Percentiles rank a stretch among this genome's conserved stretches.
phyloP scores from a whole-genome alignment of 2,113 vertebrate genomes.

The Eidolon helvum region DNA sequence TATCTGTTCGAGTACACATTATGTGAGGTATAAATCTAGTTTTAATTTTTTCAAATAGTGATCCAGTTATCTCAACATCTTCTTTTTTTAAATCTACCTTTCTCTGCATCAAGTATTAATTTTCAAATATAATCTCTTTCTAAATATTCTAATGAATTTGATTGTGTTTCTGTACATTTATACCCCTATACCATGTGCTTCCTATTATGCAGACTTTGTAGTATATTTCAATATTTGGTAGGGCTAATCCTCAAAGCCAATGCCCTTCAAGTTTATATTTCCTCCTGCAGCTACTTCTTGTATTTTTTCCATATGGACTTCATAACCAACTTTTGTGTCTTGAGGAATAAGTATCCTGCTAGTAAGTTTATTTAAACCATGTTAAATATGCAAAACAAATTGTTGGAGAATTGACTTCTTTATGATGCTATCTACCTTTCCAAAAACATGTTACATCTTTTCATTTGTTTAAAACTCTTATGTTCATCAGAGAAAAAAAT shows the following conservation, averaged over 20 bases:
- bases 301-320: neutral
- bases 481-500: neutral
- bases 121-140: slow-evolving; percentile 12
- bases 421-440: neutral
- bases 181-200: neutral
- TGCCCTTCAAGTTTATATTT: neutral
- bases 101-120: neutral
- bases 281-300: neutral
- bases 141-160: neutral
- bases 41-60: neutral
- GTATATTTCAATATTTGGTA: neutral
- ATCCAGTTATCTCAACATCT: neutral
- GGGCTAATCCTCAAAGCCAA: accelerated
- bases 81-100: neutral
- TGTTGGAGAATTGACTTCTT: neutral
- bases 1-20: neutral
- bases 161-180: neutral
- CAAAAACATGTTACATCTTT: neutral
- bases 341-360: neutral
- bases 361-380: neutral
- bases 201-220: neutral
- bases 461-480: neutral
- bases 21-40: neutral
- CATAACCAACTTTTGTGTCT: neutral
- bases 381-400: neutral